A percentile compares a stretch with the other conserved stretches of the same genome.
Conservation (phyloP, 2,888 invertebrate genomes). For the Spatulosminthurus flaviceps region DNA sequence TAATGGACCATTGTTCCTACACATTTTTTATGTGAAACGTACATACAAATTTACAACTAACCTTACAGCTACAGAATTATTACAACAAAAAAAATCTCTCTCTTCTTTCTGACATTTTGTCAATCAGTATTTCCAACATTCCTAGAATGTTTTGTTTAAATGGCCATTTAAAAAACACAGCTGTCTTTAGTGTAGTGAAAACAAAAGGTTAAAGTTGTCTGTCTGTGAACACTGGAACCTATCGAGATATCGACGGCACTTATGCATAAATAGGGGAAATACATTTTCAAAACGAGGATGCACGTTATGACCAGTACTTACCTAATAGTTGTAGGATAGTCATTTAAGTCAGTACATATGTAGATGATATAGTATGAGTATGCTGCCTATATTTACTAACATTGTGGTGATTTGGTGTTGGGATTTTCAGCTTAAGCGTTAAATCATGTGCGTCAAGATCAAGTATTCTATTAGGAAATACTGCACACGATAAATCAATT, state of each 20-base stretch:
- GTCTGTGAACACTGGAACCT: slow-evolving; percentile 26
- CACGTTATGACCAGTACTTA: slow-evolving; percentile 35
- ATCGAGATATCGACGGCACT: too few species aligned
- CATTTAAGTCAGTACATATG: not conserved
- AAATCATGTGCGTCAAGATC: not conserved
- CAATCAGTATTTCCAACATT: slow-evolving; percentile 1
- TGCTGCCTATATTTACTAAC: not conserved
- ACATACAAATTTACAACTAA: slow-evolving; percentile 4
- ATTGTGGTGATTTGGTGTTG: not conserved
- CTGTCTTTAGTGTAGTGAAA: not conserved
- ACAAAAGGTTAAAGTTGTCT: not conserved
- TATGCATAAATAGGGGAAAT: not conserved
- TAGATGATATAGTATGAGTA: too few species aligned
- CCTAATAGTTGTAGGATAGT: not conserved
- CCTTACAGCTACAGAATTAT: not conserved
- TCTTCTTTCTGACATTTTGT: slow-evolving; percentile 24
- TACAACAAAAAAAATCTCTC: not conserved
- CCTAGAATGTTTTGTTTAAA: not conserved
- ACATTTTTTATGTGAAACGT: slow-evolving; percentile 9
- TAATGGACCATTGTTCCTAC: slow-evolving; percentile 28
- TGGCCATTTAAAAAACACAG: not conserved
- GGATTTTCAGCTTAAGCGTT: not conserved
- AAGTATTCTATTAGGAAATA: not conserved
- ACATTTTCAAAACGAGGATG: slow-evolving; percentile 26
- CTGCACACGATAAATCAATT: not conserved